Conservation (phyloP, 2,797 vertebrate species). For the Danio aesculapii region DNA sequence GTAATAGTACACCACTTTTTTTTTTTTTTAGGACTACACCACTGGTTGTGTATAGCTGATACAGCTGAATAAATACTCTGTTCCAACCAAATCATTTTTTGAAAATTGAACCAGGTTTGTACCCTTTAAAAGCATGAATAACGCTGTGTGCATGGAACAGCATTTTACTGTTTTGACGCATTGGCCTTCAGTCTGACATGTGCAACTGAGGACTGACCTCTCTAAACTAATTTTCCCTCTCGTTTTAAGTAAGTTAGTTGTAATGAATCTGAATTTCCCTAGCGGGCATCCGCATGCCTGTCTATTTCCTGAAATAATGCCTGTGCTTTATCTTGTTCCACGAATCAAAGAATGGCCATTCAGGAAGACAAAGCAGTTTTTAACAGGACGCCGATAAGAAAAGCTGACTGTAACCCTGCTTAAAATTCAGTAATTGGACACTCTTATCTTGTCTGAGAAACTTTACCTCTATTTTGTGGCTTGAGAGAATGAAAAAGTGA, state of each 20-base stretch:
- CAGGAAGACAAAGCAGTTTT: slow-evolving; percentile 55
- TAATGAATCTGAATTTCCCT: slow-evolving; percentile 10
- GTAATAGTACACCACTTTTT: too few species aligned
- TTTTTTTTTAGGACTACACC: too few species aligned
- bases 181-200: not conserved
- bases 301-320: slow-evolving; percentile 53
- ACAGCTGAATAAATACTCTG: too few species aligned
- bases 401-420: slow-evolving; percentile 55
- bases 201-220: slow-evolving; percentile 1
- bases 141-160: too few species aligned
- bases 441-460: slow-evolving; percentile 49
- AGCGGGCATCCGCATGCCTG: slow-evolving; percentile 42
- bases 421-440: slow-evolving; percentile 48
- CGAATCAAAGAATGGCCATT: slow-evolving; percentile 59
- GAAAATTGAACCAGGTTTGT: too few species aligned
- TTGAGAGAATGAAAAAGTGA: not conserved
- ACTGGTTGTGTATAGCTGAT: too few species aligned
- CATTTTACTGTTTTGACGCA: not conserved
- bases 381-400: slow-evolving; percentile 62
- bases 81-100: too few species aligned
- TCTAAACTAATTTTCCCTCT: slow-evolving; percentile 4
- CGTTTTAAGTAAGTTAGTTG: not conserved
- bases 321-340: slow-evolving; percentile 59
- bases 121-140: too few species aligned
- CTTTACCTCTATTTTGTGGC: slow-evolving; percentile 18